Evolutionary conservation across 2,888 invertebrate species (phyloP), one percentile per base, ranked within the genome.

Genomic region (Amblyjoppa fuscipennis): DNA sequence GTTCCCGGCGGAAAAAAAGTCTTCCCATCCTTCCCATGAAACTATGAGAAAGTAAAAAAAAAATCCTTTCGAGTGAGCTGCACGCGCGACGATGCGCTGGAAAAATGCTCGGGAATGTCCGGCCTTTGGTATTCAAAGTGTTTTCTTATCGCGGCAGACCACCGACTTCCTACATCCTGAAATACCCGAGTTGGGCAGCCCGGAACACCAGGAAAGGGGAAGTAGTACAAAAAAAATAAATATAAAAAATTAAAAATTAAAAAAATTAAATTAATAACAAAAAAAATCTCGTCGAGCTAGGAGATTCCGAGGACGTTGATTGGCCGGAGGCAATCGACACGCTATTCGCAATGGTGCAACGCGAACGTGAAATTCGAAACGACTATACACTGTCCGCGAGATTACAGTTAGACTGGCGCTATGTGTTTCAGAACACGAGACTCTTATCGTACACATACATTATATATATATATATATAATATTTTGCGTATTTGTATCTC

Each of bases 331-430:
- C 61, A 25, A 59, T 13, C 13, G 28, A 28, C 51, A 11, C 13
- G 25, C 13, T 49, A 69, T 75, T 64, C 38, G 51, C 5, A 68
- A 68, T n/a, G 70, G 51, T n/a, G 61, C 74, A 74, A 49, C 28
- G 59, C 41, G 38, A 73, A 69, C 69, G 77, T 64, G 79, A 79
- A 70, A 83, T 75, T 75, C 61, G 79, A 79, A 64, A 80, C 53
- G 28, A 84, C 25, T 34, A 41, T 41, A 53, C 49, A 25, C 3
- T 20, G 41, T 66, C 38, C 34, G 51, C 66, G 66, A 13, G 51
- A 76, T 76, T 66, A 64, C 76, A 53, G 51, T 66, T 76, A 49
- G 28, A 64, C n/a, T 34, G 61, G 75, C 64, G n/a, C 45, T 61
- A 13, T 28, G 0, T 45, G 28, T 66, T 66, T 64, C 31, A 16